A percentile compares a stretch with the other conserved stretches of the same genome.
phyloP scores from a whole-genome alignment of 1,140 invertebrate genomes.

The Tenebrio molitor region DNA sequence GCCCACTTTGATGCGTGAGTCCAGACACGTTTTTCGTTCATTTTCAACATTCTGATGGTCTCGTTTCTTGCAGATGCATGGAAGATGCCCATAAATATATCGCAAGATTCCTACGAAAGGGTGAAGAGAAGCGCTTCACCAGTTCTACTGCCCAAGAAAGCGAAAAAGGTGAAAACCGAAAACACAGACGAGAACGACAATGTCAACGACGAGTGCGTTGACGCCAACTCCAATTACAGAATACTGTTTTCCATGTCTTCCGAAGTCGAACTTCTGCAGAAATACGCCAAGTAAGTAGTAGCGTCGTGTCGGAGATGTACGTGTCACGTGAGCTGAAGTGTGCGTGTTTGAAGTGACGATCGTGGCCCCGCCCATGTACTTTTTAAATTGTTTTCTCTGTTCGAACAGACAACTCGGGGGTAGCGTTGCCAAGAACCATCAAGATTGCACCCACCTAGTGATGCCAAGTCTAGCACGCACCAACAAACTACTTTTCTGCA shows the following conservation, averaged over 20 bases:
- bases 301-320: too few species aligned
- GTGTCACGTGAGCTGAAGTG: too few species aligned
- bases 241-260: constrained; percentile 70
- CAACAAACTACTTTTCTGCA: constrained; percentile 86
- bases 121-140: constrained; percentile 75
- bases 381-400: neutral
- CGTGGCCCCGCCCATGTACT: too few species aligned
- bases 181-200: constrained; percentile 60
- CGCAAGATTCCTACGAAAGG: constrained; percentile 87
- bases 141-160: constrained; percentile 67
- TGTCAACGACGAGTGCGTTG: constrained; percentile 62
- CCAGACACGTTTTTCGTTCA: neutral
- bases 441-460: constrained; percentile 90
- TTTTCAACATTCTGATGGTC: neutral
- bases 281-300: constrained; percentile 67
- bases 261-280: constrained; percentile 54
- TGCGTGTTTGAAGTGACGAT: too few species aligned
- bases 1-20: constrained; percentile 91
- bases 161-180: constrained; percentile 66
- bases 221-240: constrained; percentile 68
- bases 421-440: constrained; percentile 75
- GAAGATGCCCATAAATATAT: constrained; percentile 92
- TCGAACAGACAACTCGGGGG: constrained; percentile 83
- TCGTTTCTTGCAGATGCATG: constrained; percentile 79
- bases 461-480: constrained; percentile 84